A percentile compares a stretch with the other conserved stretches of the same genome.
Conservation (phyloP, 2,888 invertebrate species). For the Mythimna vitellina region DNA sequence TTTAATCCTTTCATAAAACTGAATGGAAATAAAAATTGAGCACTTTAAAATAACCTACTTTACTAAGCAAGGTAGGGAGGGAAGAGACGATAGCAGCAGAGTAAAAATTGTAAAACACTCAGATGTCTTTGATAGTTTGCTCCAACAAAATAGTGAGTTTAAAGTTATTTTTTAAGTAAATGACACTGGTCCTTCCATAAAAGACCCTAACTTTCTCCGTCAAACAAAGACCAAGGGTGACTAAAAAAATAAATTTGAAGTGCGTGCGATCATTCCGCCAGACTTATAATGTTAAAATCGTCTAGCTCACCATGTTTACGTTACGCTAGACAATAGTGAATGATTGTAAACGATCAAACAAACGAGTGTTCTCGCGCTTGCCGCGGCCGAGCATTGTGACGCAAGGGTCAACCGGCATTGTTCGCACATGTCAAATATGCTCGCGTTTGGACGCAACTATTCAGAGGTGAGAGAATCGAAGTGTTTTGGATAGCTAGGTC, state of each 20-base stretch:
- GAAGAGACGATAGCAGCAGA: too few relatives aligned
- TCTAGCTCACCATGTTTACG: constrained; percentile 57
- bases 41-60: too few relatives aligned
- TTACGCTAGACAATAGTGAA: constrained; percentile 62
- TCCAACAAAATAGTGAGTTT: neutral
- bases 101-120: neutral
- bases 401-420: constrained; percentile 56
- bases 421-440: constrained; percentile 56
- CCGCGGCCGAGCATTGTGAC: constrained; percentile 53
- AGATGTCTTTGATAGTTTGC: neutral
- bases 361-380: constrained; percentile 50
- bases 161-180: neutral
- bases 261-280: constrained; percentile 10
- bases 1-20: neutral
- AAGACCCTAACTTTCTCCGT: neutral
- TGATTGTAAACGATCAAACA: constrained; percentile 59
- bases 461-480: constrained; percentile 35
- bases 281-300: constrained; percentile 23
- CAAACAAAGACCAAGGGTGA: neutral
- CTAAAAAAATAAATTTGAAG: neutral
- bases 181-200: neutral
- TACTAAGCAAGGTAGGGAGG: neutral
- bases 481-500: constrained; percentile 36
- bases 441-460: constrained; percentile 39
- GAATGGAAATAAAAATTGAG: too few relatives aligned